Conservation (phyloP, 2,113 vertebrate species). For the Psilopogon haemacephalus region DNA sequence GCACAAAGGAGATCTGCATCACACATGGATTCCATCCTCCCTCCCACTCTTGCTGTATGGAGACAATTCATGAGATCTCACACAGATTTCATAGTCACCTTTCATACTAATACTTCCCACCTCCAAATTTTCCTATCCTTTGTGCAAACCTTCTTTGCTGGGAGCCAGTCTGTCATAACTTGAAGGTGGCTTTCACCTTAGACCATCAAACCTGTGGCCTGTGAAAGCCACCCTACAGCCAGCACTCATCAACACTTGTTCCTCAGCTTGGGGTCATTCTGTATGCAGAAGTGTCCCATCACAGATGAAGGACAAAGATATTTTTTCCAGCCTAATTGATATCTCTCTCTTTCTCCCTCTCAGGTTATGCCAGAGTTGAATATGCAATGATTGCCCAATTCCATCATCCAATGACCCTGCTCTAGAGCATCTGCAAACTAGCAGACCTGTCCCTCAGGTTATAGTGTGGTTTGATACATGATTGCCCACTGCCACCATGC, state of each 20-base stretch:
- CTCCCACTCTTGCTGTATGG: not conserved
- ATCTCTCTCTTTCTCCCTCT: accelerated
- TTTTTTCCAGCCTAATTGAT: not conserved
- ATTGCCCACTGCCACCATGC: too few species aligned
- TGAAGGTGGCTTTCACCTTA: not conserved
- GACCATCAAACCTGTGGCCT: not conserved
- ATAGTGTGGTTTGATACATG: accelerated
- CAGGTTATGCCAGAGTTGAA: accelerated
- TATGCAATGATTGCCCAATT: accelerated
- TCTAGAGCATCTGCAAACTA: too few species aligned
- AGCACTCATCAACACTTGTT: accelerated
- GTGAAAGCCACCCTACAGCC: accelerated
- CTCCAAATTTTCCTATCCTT: not conserved
- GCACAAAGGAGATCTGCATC: not conserved
- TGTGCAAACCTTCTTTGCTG: not conserved
- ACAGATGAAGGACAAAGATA: not conserved
- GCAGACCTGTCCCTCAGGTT: not conserved
- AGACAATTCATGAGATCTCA: not conserved
- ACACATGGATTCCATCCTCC: accelerated
- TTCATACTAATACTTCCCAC: not conserved
- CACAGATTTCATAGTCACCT: not conserved
- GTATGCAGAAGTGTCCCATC: accelerated
- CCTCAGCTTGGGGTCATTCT: accelerated
- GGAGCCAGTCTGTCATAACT: accelerated
- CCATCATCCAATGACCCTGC: not conserved